Evolutionary conservation across 2,888 invertebrate genomes (phyloP).

Genomic region (Buathra laborator): DNA sequence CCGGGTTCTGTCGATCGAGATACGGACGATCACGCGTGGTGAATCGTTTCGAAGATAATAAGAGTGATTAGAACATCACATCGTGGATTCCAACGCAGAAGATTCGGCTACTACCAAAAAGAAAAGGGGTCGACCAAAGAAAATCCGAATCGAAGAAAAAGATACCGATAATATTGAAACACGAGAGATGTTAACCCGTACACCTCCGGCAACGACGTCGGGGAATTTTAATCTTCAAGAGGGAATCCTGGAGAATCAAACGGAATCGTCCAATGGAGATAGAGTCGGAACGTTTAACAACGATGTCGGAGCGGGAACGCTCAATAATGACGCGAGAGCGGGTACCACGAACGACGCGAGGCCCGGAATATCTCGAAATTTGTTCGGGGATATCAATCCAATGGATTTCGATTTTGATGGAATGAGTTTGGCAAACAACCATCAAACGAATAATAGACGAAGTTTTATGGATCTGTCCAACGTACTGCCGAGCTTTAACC

Average conservation of each 20-base stretch:
- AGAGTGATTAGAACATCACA: background rate
- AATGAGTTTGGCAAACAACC: slow-evolving; percentile 14
- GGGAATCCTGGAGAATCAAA: background rate
- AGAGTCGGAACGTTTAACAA: background rate
- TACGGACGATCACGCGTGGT: background rate
- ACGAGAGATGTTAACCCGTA: background rate
- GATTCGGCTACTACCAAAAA: background rate
- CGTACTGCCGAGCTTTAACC: slow-evolving; percentile 61
- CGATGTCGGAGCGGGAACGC: background rate
- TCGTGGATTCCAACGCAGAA: background rate
- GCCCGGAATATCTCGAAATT: background rate
- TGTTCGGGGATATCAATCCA: slow-evolving; percentile 1
- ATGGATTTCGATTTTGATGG: slow-evolving; percentile 1
- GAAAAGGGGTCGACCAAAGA: slow-evolving; percentile 7
- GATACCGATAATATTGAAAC: background rate
- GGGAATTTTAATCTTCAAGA: background rate
- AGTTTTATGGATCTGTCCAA: slow-evolving; percentile 23
- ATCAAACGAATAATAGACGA: background rate
- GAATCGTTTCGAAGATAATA: background rate
- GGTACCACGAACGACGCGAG: background rate
- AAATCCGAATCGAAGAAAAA: background rate
- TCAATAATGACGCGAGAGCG: background rate
- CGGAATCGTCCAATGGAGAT: background rate
- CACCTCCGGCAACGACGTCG: background rate
- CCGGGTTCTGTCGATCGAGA: background rate